Evolutionary conservation across 1,140 invertebrate species (phyloP).

Genomic region (Saccostrea echinata): DNA sequence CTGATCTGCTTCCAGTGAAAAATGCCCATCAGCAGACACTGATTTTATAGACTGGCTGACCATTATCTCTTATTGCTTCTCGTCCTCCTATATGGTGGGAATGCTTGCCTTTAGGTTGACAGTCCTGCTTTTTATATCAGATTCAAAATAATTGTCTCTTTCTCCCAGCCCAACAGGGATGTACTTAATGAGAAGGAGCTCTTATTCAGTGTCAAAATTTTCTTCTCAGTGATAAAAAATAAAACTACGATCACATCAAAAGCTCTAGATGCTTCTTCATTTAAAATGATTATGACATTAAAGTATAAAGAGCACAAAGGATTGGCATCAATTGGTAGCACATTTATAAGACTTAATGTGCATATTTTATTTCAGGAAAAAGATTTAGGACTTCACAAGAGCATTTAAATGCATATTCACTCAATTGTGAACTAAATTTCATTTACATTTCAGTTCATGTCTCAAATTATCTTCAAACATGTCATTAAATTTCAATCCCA

Average conservation of each 20-base stretch:
- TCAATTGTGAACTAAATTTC: slow-evolving; percentile 16
- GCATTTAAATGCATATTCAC: slow-evolving; percentile 21
- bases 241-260: not conserved
- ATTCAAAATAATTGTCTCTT: not conserved
- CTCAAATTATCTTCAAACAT: not conserved
- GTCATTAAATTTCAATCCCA: slow-evolving; percentile 22
- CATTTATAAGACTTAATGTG: not conserved
- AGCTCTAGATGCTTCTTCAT: not conserved
- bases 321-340: not conserved
- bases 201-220: not conserved
- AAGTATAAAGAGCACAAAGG: not conserved
- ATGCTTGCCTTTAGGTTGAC: slow-evolving; percentile 5
- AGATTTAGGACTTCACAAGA: slow-evolving; percentile 2
- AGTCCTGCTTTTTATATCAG: not conserved
- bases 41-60: slow-evolving; percentile 17
- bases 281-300: slow-evolving; percentile 20
- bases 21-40: slow-evolving; percentile 28
- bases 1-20: slow-evolving; percentile 14
- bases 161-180: not conserved
- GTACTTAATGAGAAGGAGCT: not conserved
- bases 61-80: slow-evolving; percentile 16
- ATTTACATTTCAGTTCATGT: slow-evolving; percentile 9
- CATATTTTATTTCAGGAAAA: slow-evolving; percentile 16
- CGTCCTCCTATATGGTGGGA: not conserved
- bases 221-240: not conserved